These are phyloP conservation scores for Notodonta dromedarius DNA, from an alignment of 2,888 invertebrate genomes.

Conservation along the genomic window DNA sequence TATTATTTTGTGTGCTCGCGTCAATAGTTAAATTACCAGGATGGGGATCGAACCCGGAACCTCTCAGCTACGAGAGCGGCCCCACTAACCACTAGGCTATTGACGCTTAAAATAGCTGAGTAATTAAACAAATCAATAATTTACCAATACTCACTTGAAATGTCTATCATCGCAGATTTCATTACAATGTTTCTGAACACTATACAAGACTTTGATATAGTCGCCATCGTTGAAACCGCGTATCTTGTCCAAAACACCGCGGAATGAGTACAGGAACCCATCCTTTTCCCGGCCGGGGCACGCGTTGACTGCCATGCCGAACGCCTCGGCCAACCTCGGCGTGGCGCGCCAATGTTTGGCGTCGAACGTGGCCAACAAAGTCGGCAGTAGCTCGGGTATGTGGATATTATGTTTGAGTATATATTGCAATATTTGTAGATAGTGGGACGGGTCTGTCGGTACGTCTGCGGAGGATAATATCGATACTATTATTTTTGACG, in stretches of 20 bases:
- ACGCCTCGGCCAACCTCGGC: constrained; percentile 1
- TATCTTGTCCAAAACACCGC: constrained; percentile 1
- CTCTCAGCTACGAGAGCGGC: too few relatives aligned
- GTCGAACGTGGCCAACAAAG: constrained; percentile 27
- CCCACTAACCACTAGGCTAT: too few relatives aligned
- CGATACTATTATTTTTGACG: too few relatives aligned
- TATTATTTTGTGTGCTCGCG: too few relatives aligned
- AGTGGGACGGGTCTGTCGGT: constrained; percentile 2
- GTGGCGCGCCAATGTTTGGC: constrained; percentile 18
- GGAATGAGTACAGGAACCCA: not conserved
- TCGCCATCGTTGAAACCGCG: not conserved
- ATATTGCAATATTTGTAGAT: constrained; percentile 27
- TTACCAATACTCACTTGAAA: constrained; percentile 2
- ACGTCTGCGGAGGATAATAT: constrained; percentile 17
- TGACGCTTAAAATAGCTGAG: too few relatives aligned
- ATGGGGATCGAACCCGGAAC: too few relatives aligned
- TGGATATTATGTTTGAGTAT: constrained; percentile 38
- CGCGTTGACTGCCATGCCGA: not conserved
- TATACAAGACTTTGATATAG: constrained; percentile 4
- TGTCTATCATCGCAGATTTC: not conserved
- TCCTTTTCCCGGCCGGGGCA: constrained; percentile 1
- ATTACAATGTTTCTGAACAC: not conserved
- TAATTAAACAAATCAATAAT: not conserved
- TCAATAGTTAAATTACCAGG: too few relatives aligned
- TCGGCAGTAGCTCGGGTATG: constrained; percentile 43